Percentiles rank a stretch among this genome's conserved stretches.
Conservation (phyloP, 2,888 invertebrate genomes). For the Acanthacorydalis orientalis region DNA sequence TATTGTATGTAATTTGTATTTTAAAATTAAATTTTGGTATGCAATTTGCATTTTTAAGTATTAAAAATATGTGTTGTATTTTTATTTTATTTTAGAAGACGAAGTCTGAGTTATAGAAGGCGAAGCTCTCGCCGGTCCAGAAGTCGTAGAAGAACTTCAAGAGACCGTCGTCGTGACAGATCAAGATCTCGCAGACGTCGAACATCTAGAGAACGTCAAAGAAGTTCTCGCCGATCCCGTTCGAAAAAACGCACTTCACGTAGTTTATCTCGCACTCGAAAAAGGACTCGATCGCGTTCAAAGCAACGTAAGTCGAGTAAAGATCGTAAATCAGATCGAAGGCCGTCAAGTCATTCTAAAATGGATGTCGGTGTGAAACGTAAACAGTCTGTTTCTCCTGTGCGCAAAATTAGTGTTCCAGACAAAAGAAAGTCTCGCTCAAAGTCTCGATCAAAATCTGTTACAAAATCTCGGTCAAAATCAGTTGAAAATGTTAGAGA, state of each 20-base stretch:
- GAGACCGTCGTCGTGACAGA: constrained; percentile 9
- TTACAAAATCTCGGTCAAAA: constrained; percentile 1
- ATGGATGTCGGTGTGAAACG: background rate
- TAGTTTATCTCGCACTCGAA: constrained; percentile 4
- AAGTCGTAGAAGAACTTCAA: constrained; percentile 3
- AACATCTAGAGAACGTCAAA: constrained; percentile 4
- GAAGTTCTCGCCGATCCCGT: constrained; percentile 3
- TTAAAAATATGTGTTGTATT: background rate
- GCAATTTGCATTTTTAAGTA: background rate
- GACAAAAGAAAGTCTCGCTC: background rate
- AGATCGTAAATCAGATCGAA: background rate
- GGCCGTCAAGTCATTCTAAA: background rate
- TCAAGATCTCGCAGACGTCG: constrained; percentile 7
- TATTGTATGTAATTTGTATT: too few species aligned
- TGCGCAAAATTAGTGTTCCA: background rate
- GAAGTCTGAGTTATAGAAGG: constrained; percentile 6
- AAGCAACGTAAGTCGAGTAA: background rate
- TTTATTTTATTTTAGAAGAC: constrained; percentile 3
- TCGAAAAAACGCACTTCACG: constrained; percentile 3
- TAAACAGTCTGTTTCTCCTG: background rate
- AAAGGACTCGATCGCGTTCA: constrained; percentile 2
- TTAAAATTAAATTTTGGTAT: too few species aligned
- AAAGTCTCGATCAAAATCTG: constrained; percentile 1
- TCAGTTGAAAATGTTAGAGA: background rate
- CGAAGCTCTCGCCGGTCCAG: constrained; percentile 5